These are phyloP conservation scores for Sebastes wilsoni DNA, from an alignment of 2,797 vertebrate genomes.

Conservation along the genomic window DNA sequence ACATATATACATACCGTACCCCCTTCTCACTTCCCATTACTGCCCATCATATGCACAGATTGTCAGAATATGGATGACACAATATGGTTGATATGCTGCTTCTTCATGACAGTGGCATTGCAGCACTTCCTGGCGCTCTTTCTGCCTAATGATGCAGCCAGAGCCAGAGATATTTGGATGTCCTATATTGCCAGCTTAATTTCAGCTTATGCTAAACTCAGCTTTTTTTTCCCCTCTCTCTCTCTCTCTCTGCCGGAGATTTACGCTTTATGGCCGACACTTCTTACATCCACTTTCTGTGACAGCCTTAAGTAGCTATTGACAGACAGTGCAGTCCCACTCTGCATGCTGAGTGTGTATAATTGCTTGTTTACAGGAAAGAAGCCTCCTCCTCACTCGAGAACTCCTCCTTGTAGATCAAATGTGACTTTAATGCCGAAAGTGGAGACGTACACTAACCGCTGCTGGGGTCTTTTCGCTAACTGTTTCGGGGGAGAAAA, in stretches of 20 bases:
- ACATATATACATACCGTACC: not conserved
- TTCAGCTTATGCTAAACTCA: constrained; percentile 81
- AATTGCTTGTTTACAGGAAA: constrained; percentile 80
- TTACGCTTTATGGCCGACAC: constrained; percentile 65
- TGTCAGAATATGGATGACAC: constrained; percentile 37
- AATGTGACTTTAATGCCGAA: constrained; percentile 61
- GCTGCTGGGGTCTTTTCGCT: not conserved
- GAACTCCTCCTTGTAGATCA: constrained; percentile 59
- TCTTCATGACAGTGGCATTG: constrained; percentile 51
- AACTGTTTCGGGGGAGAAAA: constrained; percentile 12
- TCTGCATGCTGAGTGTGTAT: constrained; percentile 71
- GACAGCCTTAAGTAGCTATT: constrained; percentile 78
- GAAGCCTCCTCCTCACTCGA: constrained; percentile 53
- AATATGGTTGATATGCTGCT: constrained; percentile 36
- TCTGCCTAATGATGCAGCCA: constrained; percentile 71
- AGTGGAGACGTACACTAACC: constrained; percentile 34
- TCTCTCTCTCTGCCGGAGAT: constrained; percentile 57
- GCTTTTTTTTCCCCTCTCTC: not conserved
- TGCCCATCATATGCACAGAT: constrained; percentile 37
- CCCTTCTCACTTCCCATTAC: constrained; percentile 28
- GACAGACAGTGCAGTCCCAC: constrained; percentile 71
- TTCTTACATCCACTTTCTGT: constrained; percentile 71
- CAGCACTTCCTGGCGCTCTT: constrained; percentile 52
- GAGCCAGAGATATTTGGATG: constrained; percentile 67
- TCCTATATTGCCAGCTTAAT: constrained; percentile 80